Base-by-base conservation (phyloP, 2,888 invertebrate genomes). In the Encarsia formosa region DNA sequence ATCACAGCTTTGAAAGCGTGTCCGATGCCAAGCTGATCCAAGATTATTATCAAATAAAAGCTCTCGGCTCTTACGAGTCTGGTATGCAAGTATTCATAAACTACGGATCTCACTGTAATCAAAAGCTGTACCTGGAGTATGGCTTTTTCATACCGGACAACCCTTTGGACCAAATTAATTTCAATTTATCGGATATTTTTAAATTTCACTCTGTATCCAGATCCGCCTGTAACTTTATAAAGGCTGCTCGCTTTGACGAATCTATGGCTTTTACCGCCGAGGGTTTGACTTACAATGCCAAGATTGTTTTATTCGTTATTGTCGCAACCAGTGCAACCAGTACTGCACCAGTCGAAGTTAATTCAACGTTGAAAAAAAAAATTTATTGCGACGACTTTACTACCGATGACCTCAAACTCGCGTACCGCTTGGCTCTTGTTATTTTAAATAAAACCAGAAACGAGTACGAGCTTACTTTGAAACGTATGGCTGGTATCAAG, bases 31-130 rank as follows among this genome's bases (percentile, higher is more conserved):
- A 68, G 38, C 49, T 78, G n/a, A 31, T 67, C 60, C 68, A 71
- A 35, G 67, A 73, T 35, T 75, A 75, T 54, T 85, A 81, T 68
- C 75, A 79, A 65, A 78, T 86, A 29, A 70, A 65, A 52, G 80
- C 83, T 2, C 67, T 75, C 34, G 77, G 71, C 47, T 60, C 70
- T 3, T 85, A 83, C 67, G 73, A 78, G 45, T 79, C 81, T 49
- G 82, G 82, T 69, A 77, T 83, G 31, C 87, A 95, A 77, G 83
- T 92, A 48, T 94, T 90, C 70, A 94, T 95, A 62, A 89, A 87
- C 62, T 95, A 95, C 68, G 95, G 94, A 1, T 78, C 84, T 32
- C 87, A 92, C 68, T 82, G 86, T 62, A 95, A 89, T 75, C 71
- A 82, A 1, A 88, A 87, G 70, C 76, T 95, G n/a, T 81, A 89